Percentiles rank a stretch among this genome's conserved stretches.
Conservation (phyloP, 2,888 invertebrate genomes). For the Cheilosia scutellata region DNA sequence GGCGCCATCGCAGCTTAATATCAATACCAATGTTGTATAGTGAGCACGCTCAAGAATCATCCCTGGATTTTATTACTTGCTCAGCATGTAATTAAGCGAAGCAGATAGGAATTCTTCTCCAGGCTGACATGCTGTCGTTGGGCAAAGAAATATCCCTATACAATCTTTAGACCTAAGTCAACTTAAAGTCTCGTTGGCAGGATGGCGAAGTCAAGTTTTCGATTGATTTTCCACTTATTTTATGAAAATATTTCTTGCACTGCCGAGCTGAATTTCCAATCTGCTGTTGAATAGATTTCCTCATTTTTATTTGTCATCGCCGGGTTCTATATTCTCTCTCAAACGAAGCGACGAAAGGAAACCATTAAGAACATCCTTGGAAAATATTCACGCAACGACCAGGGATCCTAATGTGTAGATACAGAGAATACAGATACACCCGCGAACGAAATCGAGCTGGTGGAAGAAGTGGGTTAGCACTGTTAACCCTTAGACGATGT, state of each 20-base stretch:
- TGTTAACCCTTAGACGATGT: constrained; percentile 45
- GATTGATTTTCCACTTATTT: constrained; percentile 48
- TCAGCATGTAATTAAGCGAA: constrained; percentile 37
- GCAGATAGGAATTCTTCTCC: not conserved
- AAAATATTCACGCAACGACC: constrained; percentile 23
- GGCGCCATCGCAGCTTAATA: constrained; percentile 49
- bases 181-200: constrained; percentile 11
- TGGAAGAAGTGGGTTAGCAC: constrained; percentile 43
- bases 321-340: not conserved
- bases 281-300: constrained; percentile 20
- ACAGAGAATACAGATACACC: constrained; percentile 12
- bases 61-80: constrained; percentile 51
- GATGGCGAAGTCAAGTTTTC: not conserved
- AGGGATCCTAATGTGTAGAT: constrained; percentile 1
- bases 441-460: constrained; percentile 41
- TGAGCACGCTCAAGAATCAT: not conserved
- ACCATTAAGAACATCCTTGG: constrained; percentile 62
- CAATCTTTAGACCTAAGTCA: constrained; percentile 27
- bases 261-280: constrained; percentile 31
- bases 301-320: constrained; percentile 7
- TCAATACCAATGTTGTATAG: constrained; percentile 4
- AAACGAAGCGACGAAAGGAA: constrained; percentile 19
- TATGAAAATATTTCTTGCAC: constrained; percentile 13
- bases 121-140: not conserved
- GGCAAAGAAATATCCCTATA: constrained; percentile 15